Evolutionary conservation across 2,113 vertebrate genomes (phyloP).

Genomic region (Larimichthys polyactis): DNA sequence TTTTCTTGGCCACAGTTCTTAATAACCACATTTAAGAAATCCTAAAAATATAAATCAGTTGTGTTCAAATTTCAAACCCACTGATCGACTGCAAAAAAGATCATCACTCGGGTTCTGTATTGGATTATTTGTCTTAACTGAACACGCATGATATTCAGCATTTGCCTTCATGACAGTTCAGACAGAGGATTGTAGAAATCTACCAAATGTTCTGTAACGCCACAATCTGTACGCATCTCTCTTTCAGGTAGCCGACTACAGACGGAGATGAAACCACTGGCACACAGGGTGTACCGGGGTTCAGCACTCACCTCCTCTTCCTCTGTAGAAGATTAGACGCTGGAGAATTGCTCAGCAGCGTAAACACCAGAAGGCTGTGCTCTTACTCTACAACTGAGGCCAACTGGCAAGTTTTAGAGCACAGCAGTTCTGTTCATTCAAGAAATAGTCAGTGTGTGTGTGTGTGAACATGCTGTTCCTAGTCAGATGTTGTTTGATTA

Average conservation of each 20-base stretch:
- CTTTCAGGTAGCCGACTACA: conserved; percentile 54
- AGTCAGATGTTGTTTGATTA: conserved; percentile 2
- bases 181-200: conserved; percentile 9
- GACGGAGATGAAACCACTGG: conserved; percentile 49
- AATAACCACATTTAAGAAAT: neutral
- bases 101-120: neutral
- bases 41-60: neutral
- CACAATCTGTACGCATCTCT: conserved; percentile 37
- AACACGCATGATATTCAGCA: neutral
- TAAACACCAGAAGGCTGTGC: conserved; percentile 53
- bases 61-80: too few species aligned
- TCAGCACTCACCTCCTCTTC: conserved; percentile 47
- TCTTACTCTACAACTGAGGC: conserved; percentile 14
- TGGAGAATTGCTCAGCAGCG: conserved; percentile 33
- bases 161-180: conserved; percentile 3
- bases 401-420: conserved; percentile 50
- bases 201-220: conserved; percentile 30
- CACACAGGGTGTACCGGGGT: neutral
- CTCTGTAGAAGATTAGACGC: conserved; percentile 1
- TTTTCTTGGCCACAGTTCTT: neutral
- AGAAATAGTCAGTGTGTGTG: conserved; percentile 18
- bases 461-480: conserved; percentile 30
- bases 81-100: neutral
- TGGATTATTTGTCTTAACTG: neutral
- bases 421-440: conserved; percentile 34